Conservation (phyloP, 2,797 vertebrate genomes). For the Potorous gilbertii region DNA sequence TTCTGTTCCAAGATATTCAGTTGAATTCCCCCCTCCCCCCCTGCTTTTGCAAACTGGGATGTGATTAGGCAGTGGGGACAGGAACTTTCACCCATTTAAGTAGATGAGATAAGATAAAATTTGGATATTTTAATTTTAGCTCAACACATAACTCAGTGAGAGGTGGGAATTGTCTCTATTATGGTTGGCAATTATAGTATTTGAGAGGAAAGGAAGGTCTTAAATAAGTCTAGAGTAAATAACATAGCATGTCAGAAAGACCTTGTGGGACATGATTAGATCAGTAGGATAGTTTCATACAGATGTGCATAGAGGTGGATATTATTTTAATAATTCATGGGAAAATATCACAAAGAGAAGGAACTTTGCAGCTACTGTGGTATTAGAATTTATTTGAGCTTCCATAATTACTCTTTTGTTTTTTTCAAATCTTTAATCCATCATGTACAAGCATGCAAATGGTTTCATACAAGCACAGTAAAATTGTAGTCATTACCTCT, state of each 20-base stretch:
- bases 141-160: slow-evolving; percentile 56
- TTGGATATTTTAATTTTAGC: slow-evolving; percentile 57
- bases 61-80: slow-evolving; percentile 72
- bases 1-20: slow-evolving; percentile 81
- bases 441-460: neutral
- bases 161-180: slow-evolving; percentile 42
- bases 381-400: neutral
- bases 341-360: neutral
- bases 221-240: neutral
- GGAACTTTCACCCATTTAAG: slow-evolving; percentile 72
- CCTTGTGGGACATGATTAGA: slow-evolving; percentile 56
- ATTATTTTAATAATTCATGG: slow-evolving; percentile 21
- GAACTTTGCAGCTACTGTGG: neutral
- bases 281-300: slow-evolving; percentile 38
- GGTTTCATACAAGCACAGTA: neutral
- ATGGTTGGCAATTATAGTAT: slow-evolving; percentile 40
- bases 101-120: slow-evolving; percentile 65
- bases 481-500: neutral
- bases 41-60: slow-evolving; percentile 68
- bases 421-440: neutral
- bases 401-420: neutral
- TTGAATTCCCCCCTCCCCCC: slow-evolving; percentile 76
- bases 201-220: neutral
- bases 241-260: neutral
- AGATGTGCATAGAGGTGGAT: neutral